Evolutionary conservation across 2,113 vertebrate species (phyloP).

Genomic region (Colistium nudipinnis): DNA sequence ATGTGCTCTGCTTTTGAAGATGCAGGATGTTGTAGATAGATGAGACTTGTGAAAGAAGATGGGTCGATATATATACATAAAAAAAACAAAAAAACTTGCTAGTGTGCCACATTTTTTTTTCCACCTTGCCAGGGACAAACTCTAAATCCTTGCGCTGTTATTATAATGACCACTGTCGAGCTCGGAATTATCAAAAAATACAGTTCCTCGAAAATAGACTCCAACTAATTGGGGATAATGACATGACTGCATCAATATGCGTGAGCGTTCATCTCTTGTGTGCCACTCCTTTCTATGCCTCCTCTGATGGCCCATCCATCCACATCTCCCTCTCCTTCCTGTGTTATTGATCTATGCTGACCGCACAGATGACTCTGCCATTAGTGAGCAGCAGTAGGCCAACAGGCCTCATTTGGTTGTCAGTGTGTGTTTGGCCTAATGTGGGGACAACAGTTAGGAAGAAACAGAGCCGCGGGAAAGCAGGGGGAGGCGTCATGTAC

Average conservation of each 20-base stretch:
- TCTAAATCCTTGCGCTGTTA: background rate
- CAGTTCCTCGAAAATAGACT: background rate
- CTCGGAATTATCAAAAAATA: background rate
- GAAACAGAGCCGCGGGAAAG: background rate
- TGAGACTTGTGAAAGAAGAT: constrained; percentile 9
- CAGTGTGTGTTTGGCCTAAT: constrained; percentile 9
- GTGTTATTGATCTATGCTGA: constrained; percentile 44
- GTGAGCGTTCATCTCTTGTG: background rate
- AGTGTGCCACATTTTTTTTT: background rate
- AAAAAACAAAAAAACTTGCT: no score
- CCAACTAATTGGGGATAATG: no score
- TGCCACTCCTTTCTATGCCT: background rate
- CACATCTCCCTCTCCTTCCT: background rate
- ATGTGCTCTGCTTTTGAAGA: constrained; percentile 32
- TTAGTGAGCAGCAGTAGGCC: constrained; percentile 24
- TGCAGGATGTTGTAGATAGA: background rate
- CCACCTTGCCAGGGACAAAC: background rate
- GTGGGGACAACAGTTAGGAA: background rate
- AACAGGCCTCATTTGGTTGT: constrained; percentile 21
- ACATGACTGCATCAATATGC: no score
- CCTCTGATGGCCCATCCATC: background rate
- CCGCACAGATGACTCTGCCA: constrained; percentile 19
- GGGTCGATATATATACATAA: no score
- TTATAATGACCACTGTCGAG: background rate
- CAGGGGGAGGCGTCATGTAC: background rate